phyloP scores from a whole-genome alignment of 2,113 vertebrate genomes.

The Rattus norvegicus region GRCr8 NC_086020.1:83087501-83088000 shows the following conservation, averaged over 20 bases:
- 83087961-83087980: constrained; percentile 71
- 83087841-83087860: constrained; percentile 50
- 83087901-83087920: not conserved
- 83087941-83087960: constrained; percentile 53
- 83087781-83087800: constrained; percentile 44
- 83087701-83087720: not conserved
- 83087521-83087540: not conserved
- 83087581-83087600: not conserved
- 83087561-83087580: not conserved
- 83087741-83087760: constrained; percentile 45
- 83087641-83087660: not conserved
- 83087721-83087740: not conserved
- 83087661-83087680: not conserved
- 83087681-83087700: constrained; percentile 53
- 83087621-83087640: fast-evolving
- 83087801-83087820: constrained; percentile 41
- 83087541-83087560: not conserved
- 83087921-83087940: constrained; percentile 64
- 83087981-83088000: constrained; percentile 56
- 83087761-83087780: constrained; percentile 68
- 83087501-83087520: not conserved
- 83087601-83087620: not conserved
- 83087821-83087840: constrained; percentile 43
- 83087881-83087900: constrained; percentile 53
- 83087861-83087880: not conserved